Evolutionary conservation across 2,888 invertebrate genomes (phyloP).

Genomic region (Acronicta leporina): DNA sequence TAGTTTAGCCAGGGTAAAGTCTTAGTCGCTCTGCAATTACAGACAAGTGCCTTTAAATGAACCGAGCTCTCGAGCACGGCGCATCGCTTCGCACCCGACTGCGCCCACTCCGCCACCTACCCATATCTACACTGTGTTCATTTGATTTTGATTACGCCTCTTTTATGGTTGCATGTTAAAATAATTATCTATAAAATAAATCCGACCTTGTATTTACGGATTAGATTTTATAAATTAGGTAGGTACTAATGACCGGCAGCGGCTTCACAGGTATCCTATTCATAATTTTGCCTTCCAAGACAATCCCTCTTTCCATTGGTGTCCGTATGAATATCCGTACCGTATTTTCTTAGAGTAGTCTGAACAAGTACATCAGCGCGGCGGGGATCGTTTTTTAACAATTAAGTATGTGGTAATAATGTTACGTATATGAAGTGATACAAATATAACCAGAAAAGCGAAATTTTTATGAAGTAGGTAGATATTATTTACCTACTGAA

Average conservation of each 20-base stretch:
- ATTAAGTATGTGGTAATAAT: too few relatives aligned
- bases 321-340: too few relatives aligned
- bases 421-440: not conserved
- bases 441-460: slow-evolving; percentile 4
- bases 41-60: slow-evolving; percentile 89
- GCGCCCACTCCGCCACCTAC: slow-evolving; percentile 76
- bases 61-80: slow-evolving; percentile 88
- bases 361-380: too few relatives aligned
- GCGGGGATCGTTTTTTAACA: too few relatives aligned
- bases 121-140: slow-evolving; percentile 78
- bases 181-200: slow-evolving; percentile 30
- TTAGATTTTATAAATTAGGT: too few relatives aligned
- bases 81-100: slow-evolving; percentile 83
- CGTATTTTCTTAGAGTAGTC: too few relatives aligned
- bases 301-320: too few relatives aligned
- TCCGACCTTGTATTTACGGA: too few relatives aligned
- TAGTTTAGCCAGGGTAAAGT: slow-evolving; percentile 78
- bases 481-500: slow-evolving; percentile 75
- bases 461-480: slow-evolving; percentile 56
- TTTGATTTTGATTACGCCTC: slow-evolving; percentile 72
- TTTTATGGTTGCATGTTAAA: slow-evolving; percentile 40
- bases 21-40: slow-evolving; percentile 88
- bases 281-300: too few relatives aligned
- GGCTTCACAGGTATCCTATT: too few relatives aligned
- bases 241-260: too few relatives aligned